Evolutionary conservation across 1,140 invertebrate species (phyloP), one percentile per base, ranked within the genome.

Genomic region (Harpegnathos saltator): DNA sequence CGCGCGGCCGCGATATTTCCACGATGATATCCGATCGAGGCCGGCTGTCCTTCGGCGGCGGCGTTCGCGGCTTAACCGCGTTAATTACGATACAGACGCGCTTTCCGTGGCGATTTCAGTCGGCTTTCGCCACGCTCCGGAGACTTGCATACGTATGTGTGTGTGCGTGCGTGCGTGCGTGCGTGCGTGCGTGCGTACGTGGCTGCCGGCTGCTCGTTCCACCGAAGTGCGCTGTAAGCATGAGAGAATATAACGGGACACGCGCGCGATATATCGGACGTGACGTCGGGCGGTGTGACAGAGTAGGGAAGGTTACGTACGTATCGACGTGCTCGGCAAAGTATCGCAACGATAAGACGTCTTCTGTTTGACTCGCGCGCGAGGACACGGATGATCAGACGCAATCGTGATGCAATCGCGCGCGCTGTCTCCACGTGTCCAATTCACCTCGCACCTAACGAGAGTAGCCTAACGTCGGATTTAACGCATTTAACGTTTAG

Each of bases 41-140:
- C 17, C 3, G 33, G 52, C 48, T 63, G 52, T 72, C 50, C 61
- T 84, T 58, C 63, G 12, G 0, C 38, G 22, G 14, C 15, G 72
- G 61, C 73, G 74, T 84, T 74, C 50, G 50, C 50, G 33, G 17
- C 24, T 44, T 85, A 83, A 78, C 38, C 65, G 81, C 87, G 85
- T 89, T 89, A 89, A 89, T 89, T 87, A 72, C 83, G 81, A 82
- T 82, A 66, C 74, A 63, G 66, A 83, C 65, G 82, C 80, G 61
- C 63, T 85, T 89, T 80, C 68, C 24, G 83, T 80, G 61, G 58
- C 62, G 75, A 83, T 90, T 90, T 89, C 86, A 89, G 89, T 90
- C 87, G 80, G 83, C 38, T 44, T n/a, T 54, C 19, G 14, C 15
- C 24, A 65, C 24, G 15, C 24, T 61, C 14, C 24, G 24, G 44